Evolutionary conservation across 2,113 vertebrate species (phyloP), one percentile per base, ranked within the genome.

Genomic region (Tachysurus vachellii): DNA sequence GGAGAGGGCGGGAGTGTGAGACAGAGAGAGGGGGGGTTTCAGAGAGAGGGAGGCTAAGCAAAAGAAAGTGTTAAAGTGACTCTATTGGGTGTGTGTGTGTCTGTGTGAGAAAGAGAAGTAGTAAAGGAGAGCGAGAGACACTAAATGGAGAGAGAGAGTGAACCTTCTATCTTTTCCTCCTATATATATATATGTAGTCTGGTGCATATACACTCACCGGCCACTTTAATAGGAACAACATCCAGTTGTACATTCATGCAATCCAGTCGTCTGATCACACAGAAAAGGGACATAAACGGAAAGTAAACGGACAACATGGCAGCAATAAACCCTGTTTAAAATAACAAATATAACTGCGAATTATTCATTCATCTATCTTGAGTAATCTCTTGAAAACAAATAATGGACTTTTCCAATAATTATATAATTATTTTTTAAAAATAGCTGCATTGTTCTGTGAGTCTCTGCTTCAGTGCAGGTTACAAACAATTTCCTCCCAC

Each of bases 1-100:
- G 59, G 79, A 54, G 61, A 57, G 88, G 50, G 82, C 23, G 82
- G 47, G 44, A 42, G 80, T 62, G 80, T 50, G 80, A 70, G 76
- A 71, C 84, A 19, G 71, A 17, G 53, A 76, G 71, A 36, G 12
- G 31, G 61, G 83, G 70, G 61, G 82, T 36, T 36, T 36, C 36
- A 64, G 68, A 85, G 76, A 71, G 86, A 70, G 68, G 61, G 8
- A 23, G 56, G 44, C 42, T 59, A 54, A 80, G 79, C 56, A 36
- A 26, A 81, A 81, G 31, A 61, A 81, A 81, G 79, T 81, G 79
- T 61, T 81, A 44, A 81, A 81, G 79, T 81, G 79, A 59, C 19
- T 80, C 17, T 31, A 59, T 21, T 23, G 79, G 23, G 56, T 61
- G 56, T 59, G 79, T 61, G 56, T 50, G 54, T 23, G 68, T 19